phyloP scores from a whole-genome alignment of 1,140 invertebrate genomes.

The Cryptotermes secundus region DNA sequence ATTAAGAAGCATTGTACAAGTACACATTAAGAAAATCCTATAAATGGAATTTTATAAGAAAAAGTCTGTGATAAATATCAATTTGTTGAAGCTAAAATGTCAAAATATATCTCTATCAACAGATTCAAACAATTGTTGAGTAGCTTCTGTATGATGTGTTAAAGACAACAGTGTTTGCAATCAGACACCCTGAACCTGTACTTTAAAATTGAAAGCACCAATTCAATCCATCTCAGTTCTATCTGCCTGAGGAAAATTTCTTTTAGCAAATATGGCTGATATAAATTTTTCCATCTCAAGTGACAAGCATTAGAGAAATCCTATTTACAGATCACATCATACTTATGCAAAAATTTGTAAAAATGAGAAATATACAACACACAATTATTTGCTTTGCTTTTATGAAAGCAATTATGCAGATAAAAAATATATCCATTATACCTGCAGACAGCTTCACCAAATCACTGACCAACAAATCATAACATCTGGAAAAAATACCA shows the following conservation, averaged over 20 bases:
- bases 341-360: neutral
- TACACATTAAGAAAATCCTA: too few relatives aligned
- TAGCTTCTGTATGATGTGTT: neutral
- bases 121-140: too few relatives aligned
- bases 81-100: too few relatives aligned
- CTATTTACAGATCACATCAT: neutral
- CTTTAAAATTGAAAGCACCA: neutral
- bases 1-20: too few relatives aligned
- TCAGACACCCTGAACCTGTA: neutral
- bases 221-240: neutral
- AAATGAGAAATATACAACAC: conserved; percentile 5
- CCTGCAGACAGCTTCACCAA: neutral
- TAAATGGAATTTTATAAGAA: too few relatives aligned
- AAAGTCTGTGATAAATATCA: too few relatives aligned
- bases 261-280: neutral
- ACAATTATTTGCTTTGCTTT: neutral
- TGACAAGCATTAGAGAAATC: neutral
- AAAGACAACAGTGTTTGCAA: neutral
- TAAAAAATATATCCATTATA: neutral
- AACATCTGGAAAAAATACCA: neutral
- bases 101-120: too few relatives aligned
- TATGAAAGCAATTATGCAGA: neutral
- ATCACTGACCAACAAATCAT: neutral
- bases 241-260: neutral
- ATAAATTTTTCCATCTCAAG: neutral